Evolutionary conservation across 2,888 invertebrate species (phyloP), one percentile per base, ranked within the genome.

Genomic region (Erebia palarica): DNA sequence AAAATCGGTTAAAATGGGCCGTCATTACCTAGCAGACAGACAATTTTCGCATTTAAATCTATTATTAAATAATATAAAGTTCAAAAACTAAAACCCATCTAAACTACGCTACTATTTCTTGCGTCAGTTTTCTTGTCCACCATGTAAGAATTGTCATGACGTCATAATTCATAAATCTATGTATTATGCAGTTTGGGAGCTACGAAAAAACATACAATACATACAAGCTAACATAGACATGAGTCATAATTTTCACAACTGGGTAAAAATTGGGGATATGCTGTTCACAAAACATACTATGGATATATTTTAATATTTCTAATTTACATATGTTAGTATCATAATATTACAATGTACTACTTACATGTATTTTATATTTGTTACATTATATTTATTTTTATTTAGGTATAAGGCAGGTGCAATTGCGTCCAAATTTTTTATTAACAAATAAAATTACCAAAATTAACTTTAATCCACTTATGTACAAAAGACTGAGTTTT

Each of bases 361-460:
- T 21, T 63, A 64, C 27, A 21, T 64, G 42, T 51, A 21, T n/a
- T 42, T 59, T 36, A 36, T 60, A 59, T n/a, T 27, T 36, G 36
- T 59, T 14, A 36, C 59, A 60, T 60, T 60, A 60, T 42, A 60
- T 60, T 60, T 60, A 60, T 60, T 42, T 60, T 60, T 44, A 27
- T 44, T 60, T 16, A 60, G 42, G 36, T 63, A 44, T 44, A 63
- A 63, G 63, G 63, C 63, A 49, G 63, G 63, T 63, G 63, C 49
- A 18, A 21, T 63, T 63, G 47, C 18, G 36, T 36, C 36, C 57
- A 58, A 58, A 11, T 36, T n/a, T 59, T 58, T 51, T 51, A 51
- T 51, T 21, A 36, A 9, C n/a, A 14, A 7, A 36, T n/a, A 59
- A 36, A 57, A 14, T 13, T 21, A 57, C 13, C 13, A 13, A 10